Evolutionary conservation across 2,113 vertebrate species (phyloP).

Genomic region (Aptenodytes patagonicus): DNA sequence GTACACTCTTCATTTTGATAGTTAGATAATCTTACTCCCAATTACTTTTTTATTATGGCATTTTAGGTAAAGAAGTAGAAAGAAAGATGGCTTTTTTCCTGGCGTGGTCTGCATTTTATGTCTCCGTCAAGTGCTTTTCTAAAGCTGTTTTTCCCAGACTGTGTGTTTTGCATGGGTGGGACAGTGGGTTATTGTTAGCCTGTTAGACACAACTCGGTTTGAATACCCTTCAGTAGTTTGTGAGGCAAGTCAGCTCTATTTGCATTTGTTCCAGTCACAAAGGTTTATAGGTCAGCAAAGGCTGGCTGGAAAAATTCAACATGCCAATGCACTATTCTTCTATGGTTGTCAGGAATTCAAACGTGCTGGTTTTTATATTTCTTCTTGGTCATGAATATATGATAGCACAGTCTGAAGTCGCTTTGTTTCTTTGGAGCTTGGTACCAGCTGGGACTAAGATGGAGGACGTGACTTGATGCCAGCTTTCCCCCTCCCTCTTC

Average conservation of each 20-base stretch:
- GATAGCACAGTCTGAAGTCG: slow-evolving; percentile 62
- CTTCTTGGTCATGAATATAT: slow-evolving; percentile 74
- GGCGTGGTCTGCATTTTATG: slow-evolving; percentile 40
- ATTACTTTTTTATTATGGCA: background rate
- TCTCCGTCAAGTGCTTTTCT: slow-evolving; percentile 70
- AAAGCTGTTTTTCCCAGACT: slow-evolving; percentile 75
- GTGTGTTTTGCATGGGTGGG: slow-evolving; percentile 74
- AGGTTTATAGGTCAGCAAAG: slow-evolving; percentile 94
- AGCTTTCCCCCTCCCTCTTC: background rate
- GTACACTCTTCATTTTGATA: background rate
- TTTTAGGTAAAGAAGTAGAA: slow-evolving; percentile 20
- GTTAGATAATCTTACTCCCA: background rate
- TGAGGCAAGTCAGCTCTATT: slow-evolving; percentile 91
- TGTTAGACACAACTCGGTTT: slow-evolving; percentile 82
- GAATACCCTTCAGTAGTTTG: slow-evolving; percentile 87
- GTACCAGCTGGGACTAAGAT: slow-evolving; percentile 78
- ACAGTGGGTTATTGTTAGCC: slow-evolving; percentile 85
- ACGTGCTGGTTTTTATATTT: slow-evolving; percentile 70
- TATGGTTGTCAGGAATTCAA: slow-evolving; percentile 72
- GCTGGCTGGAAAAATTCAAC: slow-evolving; percentile 80
- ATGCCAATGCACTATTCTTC: slow-evolving; percentile 72
- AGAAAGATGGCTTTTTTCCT: background rate
- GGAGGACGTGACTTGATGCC: slow-evolving; percentile 72
- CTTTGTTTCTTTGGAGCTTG: slow-evolving; percentile 71
- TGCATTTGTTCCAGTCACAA: slow-evolving; percentile 97